Evolutionary conservation across 2,888 invertebrate species (phyloP), one percentile per base, ranked within the genome.

Genomic region (Sericinus montela): DNA sequence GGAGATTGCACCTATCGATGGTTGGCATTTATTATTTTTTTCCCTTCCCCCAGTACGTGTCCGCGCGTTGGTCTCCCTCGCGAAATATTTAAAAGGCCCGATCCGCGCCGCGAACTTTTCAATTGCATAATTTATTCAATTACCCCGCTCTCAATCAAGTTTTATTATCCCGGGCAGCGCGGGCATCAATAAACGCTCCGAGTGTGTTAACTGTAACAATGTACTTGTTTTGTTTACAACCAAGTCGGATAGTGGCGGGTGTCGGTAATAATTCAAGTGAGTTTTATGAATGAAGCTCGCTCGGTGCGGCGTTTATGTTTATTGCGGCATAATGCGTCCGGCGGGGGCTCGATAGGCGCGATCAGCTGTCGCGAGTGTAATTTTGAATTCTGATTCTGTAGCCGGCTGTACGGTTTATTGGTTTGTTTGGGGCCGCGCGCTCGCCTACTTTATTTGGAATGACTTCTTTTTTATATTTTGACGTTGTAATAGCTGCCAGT

Each of bases 221-320:
- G 55, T 53, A 60, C 32, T 54, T 59, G 58, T 44, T 63, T 63
- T 72, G 76, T 75, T 75, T 75, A 76, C 75, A 69, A 75, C 32
- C 14, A 40, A 40, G 40, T 40, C 62, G 57, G 32, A 45, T 52
- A 63, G 67, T 63, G 72, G 69, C 69, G 67, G 66, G 67, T 63
- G 65, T 62, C 61, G 54, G 70, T 65, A 71, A 75, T 80, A 74
- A 79, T 68, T 79, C 74, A 69, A 69, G 68, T 67, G 66, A 60
- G 62, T 67, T 72, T 78, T 75, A 74, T 80, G 79, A 82, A 81
- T 81, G 82, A 62, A 65, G 55, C 60, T 54, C 57, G 30, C 41
- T 11, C 11, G 32, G 45, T 63, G 61, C 60, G 65, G 60, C 67
- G 60, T 69, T 70, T 71, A 71, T 70, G 76, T 76, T 75, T 77